These are phyloP conservation scores for Ia io DNA, from an alignment of 2,113 vertebrate genomes.

Conservation along the genomic window DNA sequence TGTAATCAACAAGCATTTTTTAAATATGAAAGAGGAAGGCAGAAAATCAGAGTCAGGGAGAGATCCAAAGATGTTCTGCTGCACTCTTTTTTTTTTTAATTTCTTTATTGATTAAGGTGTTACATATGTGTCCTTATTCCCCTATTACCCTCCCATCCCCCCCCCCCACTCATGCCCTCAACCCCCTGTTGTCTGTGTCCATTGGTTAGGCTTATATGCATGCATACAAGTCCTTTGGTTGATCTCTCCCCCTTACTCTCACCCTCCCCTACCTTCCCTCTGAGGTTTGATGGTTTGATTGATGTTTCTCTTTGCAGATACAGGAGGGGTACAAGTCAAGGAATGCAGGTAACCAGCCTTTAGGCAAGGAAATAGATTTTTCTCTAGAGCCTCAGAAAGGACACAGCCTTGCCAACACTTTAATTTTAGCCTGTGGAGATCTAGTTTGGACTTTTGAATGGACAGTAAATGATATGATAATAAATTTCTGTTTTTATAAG, in stretches of 20 bases:
- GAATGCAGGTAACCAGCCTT: neutral
- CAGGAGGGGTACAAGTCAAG: neutral
- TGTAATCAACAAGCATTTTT: neutral
- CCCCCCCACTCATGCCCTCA: too few relatives aligned
- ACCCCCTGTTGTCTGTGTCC: too few relatives aligned
- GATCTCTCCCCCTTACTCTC: too few relatives aligned
- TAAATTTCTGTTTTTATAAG: neutral
- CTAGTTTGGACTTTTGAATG: neutral
- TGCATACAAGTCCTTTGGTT: too few relatives aligned
- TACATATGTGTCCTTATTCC: too few relatives aligned
- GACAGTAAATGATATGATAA: neutral
- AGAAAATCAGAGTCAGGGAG: neutral
- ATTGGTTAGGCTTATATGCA: too few relatives aligned
- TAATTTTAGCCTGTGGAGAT: neutral
- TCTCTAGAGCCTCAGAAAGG: neutral
- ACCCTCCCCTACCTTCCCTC: too few relatives aligned
- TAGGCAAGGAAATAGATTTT: neutral
- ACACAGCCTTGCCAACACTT: neutral
- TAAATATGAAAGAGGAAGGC: neutral
- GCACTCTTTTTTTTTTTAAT: too few relatives aligned
- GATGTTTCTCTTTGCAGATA: neutral
- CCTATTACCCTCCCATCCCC: too few relatives aligned
- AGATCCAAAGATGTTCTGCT: neutral
- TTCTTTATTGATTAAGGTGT: too few relatives aligned
- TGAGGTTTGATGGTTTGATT: too few relatives aligned